Conservation (phyloP, 2,113 vertebrate genomes). For the Hypanus sabinus region DNA sequence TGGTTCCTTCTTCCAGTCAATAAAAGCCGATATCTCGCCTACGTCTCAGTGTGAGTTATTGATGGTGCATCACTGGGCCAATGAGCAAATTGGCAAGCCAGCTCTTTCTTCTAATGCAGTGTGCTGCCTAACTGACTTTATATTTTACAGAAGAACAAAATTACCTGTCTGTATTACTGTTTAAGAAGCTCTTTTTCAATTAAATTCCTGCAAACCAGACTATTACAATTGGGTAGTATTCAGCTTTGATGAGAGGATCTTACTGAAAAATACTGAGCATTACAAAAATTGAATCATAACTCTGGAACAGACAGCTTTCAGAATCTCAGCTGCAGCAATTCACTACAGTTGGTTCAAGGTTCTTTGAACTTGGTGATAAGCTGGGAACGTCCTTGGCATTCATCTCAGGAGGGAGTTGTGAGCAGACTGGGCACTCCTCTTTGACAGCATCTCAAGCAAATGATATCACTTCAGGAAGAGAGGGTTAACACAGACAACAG, state of each 20-base stretch:
- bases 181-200: conserved; percentile 4
- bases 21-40: no score
- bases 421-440: neutral
- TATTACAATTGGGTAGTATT: neutral
- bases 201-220: neutral
- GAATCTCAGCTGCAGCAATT: neutral
- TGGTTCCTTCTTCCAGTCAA: no score
- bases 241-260: neutral
- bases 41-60: no score
- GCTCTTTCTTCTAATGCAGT: conserved; percentile 12
- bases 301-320: neutral
- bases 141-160: conserved; percentile 24
- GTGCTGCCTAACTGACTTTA: neutral
- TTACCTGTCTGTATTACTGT: neutral
- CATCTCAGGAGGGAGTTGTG: neutral
- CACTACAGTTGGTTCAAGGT: neutral
- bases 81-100: neutral
- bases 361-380: neutral
- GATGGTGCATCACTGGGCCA: no score
- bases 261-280: conserved; percentile 4
- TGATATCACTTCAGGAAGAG: no score
- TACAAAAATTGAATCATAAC: neutral
- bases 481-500: neutral
- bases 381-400: neutral
- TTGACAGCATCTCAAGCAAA: neutral